Base-by-base conservation (phyloP, 2,113 vertebrate species). In the Mesitornis unicolor region DNA sequence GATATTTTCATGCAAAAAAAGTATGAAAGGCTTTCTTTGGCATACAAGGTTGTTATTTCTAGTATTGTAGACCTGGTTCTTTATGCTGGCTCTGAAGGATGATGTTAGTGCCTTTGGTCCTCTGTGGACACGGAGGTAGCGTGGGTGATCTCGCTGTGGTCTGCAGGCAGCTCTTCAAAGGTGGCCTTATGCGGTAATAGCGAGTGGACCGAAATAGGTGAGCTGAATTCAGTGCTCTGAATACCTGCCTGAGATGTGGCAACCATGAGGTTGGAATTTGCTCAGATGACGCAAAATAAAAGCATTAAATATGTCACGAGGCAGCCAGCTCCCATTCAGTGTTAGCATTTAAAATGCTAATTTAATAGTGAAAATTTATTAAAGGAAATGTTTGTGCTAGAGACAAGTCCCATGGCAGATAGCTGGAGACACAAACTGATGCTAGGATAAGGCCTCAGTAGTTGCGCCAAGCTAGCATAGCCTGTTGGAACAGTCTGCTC, bases 341-440 rank as follows among this genome's bases (percentile, higher is more conserved):
- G 38, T 78, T 84, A 78, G 26, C 40, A 56, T 81, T 91, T 87
- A 26, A 94, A 94, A 89, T 91, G 53, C 84, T 84, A 51, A 91
- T 90, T 63, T 78, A 70, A 47, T 51, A 70, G 59, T 24, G 64
- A 38, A 77, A 67, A 64, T 47, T 67, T 75, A 64, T 71, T 60
- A 48, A 78, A 77, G 67, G 82, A 89, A 88, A 42, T 50, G 50
- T 69, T 92, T 0, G 0, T 77, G 69, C 69, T 57, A 22, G 7
- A 40, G 56, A 70, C 29, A 86, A 95, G 74, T 93, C 73, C 64
- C 24, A 10, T 16, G 42, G 36, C 31, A 25, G 24, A 24, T 68
- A 83, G 59, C 63, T 80, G 80, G 60, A 90, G 68, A 81, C 64
- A 68, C 16, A 90, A 88, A 95, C 43, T 75, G 68, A 67, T 92